Evolutionary conservation across 2,113 vertebrate species (phyloP), one percentile per base, ranked within the genome.

Genomic region (Pleuronectes platessa): DNA sequence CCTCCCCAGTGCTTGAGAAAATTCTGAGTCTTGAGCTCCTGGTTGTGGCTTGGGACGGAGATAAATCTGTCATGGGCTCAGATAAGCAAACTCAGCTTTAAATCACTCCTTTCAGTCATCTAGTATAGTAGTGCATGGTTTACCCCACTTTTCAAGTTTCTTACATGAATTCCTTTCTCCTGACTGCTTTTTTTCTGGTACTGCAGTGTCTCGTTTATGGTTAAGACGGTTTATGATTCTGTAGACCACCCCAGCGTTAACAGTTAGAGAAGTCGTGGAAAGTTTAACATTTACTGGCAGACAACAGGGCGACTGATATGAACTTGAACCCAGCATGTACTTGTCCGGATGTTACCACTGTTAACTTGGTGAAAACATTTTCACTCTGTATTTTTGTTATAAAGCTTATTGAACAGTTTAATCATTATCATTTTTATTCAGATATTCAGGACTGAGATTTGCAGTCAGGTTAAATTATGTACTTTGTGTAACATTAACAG

Each of bases 1-100:
- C 70, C 75, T 69, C 68, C 61, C 56, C 60, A 24, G 37, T 35
- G 45, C 61, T 67, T 20, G 60, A 83, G 55, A 73, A 78, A 84
- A 62, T 67, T 58, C 10, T 3, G n/a, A 79, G n/a, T 75, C 68
- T 14, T 49, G 14, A 53, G 75, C 65, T 75, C 66, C 71, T 80
- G 62, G 83, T 79, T 18, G 53, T 51, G 61, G 71, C 81, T 81
- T 71, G 84, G 79, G 91, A 68, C 35, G 7, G 31, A 63, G 58
- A 89, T 90, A 89, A 89, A 84, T 87, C 83, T 81, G 68, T 83
- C 79, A 86, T n/a, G 0, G 55, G 60, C 60, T 81, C 23, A 21
- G 74, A 88, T 86, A 61, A 65, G n/a, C 56, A 79, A 72, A 59
- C 56, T 31, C 1, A 4, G 13, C 53, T 35, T 49, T 75, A 72